phyloP scores from a whole-genome alignment of 2,888 invertebrate genomes.

The Spodoptera exigua region DNA sequence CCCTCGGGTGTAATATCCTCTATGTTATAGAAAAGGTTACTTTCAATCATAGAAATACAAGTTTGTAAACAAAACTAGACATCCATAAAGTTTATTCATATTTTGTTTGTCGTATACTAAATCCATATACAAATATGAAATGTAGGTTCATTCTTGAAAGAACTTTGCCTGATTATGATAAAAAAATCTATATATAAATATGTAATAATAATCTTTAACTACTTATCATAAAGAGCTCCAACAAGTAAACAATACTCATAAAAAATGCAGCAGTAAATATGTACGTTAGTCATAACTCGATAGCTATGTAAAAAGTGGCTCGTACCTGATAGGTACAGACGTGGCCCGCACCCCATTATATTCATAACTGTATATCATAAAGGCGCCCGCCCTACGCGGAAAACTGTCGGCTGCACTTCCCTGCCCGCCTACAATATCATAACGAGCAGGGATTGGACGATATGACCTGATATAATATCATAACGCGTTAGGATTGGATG shows the following conservation, averaged over 20 bases:
- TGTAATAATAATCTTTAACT: too few species aligned
- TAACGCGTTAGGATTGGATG: constrained; percentile 89
- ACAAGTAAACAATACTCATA: too few species aligned
- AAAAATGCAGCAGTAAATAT: neutral
- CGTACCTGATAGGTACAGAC: constrained; percentile 60
- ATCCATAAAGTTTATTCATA: too few species aligned
- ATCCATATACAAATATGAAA: too few species aligned
- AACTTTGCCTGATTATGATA: too few species aligned
- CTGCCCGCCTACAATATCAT: constrained; percentile 88
- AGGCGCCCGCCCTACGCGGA: constrained; percentile 85
- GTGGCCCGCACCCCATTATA: constrained; percentile 75
- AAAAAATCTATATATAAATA: too few species aligned
- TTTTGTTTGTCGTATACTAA: too few species aligned
- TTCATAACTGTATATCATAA: constrained; percentile 87
- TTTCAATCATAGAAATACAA: constrained; percentile 39
- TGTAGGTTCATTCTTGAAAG: too few species aligned
- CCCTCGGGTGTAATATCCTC: constrained; percentile 42
- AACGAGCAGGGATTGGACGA: constrained; percentile 88
- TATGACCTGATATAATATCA: constrained; percentile 91
- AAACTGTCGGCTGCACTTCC: constrained; percentile 74
- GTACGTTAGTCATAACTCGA: constrained; percentile 19
- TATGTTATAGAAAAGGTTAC: constrained; percentile 22
- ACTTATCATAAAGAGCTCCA: too few species aligned
- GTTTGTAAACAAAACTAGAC: too few species aligned
- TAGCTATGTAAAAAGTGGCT: constrained; percentile 18